These are phyloP conservation scores for Rutpela maculata DNA, from an alignment of 2,888 invertebrate species.

Conservation along the genomic window DNA sequence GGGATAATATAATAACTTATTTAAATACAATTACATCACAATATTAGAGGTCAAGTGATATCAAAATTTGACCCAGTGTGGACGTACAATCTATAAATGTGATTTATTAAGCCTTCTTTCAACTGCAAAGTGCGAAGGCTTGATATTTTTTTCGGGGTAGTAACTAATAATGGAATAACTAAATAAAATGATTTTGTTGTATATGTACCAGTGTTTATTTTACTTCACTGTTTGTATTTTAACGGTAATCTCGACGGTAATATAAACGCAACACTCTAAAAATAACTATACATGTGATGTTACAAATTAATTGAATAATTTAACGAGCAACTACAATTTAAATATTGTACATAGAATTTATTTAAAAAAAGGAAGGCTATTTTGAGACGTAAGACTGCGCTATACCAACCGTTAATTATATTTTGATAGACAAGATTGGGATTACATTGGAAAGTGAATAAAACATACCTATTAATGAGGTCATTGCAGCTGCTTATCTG, in stretches of 20 bases:
- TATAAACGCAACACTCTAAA: constrained; percentile 16
- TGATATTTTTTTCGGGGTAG: neutral
- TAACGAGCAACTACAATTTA: constrained; percentile 13
- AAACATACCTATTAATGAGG: constrained; percentile 1
- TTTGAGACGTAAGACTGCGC: neutral
- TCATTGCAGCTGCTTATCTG: neutral
- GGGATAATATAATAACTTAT: neutral
- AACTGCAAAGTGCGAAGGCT: neutral
- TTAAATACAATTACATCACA: constrained; percentile 5
- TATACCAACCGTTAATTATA: constrained; percentile 1
- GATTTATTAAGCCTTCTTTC: neutral
- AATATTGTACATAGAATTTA: neutral
- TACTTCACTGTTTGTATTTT: constrained; percentile 25
- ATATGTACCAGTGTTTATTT: constrained; percentile 14
- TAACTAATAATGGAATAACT: neutral
- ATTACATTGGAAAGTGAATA: neutral
- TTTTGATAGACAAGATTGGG: neutral
- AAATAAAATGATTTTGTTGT: constrained; percentile 20
- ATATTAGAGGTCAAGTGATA: neutral
- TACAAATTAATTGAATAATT: constrained; percentile 30
- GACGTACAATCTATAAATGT: neutral
- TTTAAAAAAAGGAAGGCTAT: neutral
- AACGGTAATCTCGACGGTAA: neutral
- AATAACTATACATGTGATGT: constrained; percentile 16
- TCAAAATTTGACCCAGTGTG: neutral